Conservation (phyloP, 1,140 invertebrate genomes). For the Drosophila varians region DNA sequence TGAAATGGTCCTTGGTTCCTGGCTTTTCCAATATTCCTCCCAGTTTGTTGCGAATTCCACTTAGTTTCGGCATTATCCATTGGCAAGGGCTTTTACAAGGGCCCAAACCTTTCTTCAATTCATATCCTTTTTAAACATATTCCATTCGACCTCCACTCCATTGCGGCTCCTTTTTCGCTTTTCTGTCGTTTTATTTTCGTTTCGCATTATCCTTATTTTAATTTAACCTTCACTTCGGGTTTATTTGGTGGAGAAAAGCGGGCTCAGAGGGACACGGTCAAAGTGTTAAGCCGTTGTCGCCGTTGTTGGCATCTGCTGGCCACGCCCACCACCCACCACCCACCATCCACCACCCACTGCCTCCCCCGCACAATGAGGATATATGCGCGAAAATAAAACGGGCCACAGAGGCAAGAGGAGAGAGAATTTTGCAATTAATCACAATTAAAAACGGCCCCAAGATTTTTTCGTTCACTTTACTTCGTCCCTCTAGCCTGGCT, state of each 20-base stretch:
- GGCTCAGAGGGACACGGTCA: slow-evolving; percentile 12
- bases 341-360: no score
- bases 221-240: slow-evolving; percentile 41
- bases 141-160: no score
- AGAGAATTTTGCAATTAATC: slow-evolving; percentile 37
- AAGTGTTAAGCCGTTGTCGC: slow-evolving; percentile 52
- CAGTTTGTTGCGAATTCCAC: no score
- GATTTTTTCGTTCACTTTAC: slow-evolving; percentile 1
- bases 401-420: neutral
- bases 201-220: slow-evolving; percentile 38
- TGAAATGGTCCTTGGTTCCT: neutral
- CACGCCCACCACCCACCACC: slow-evolving; percentile 17
- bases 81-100: no score
- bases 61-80: no score
- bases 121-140: neutral
- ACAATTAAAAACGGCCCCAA: slow-evolving; percentile 40
- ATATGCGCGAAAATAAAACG: slow-evolving; percentile 5
- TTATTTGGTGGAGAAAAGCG: no score
- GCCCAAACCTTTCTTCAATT: neutral
- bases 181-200: slow-evolving; percentile 24
- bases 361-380: slow-evolving; percentile 27
- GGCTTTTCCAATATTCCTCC: neutral
- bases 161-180: no score
- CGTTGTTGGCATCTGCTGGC: slow-evolving; percentile 41
- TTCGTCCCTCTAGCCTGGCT: neutral